Evolutionary conservation across 1,140 invertebrate species (phyloP).

Genomic region (Drosophila leontia): DNA sequence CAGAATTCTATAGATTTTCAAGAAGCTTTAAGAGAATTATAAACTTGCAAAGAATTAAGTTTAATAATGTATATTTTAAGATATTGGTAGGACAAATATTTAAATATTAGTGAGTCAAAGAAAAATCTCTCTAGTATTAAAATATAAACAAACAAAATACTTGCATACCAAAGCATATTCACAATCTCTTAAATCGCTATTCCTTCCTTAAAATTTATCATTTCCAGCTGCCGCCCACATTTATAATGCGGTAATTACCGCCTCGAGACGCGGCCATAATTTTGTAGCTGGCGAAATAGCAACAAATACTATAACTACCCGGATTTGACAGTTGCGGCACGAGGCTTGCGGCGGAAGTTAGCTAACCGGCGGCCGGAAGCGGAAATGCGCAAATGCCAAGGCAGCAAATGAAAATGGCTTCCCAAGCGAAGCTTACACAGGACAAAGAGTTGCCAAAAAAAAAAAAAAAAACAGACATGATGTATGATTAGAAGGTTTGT

Average conservation of each 20-base stretch:
- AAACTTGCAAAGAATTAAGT: not conserved
- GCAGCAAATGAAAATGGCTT: slow-evolving; percentile 69
- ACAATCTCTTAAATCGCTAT: not conserved
- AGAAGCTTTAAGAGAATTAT: not conserved
- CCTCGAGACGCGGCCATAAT: slow-evolving; percentile 56
- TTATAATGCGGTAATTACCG: slow-evolving; percentile 71
- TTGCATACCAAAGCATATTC: not conserved
- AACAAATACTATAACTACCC: slow-evolving; percentile 44
- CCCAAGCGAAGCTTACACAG: slow-evolving; percentile 64
- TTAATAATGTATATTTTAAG: not conserved
- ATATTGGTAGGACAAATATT: not conserved
- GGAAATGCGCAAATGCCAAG: slow-evolving; percentile 77
- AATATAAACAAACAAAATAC: too few species aligned
- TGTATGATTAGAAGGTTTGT: slow-evolving; percentile 2
- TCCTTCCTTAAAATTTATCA: slow-evolving; percentile 26
- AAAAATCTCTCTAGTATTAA: too few species aligned
- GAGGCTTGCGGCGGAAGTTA: slow-evolving; percentile 61
- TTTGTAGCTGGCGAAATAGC: slow-evolving; percentile 40
- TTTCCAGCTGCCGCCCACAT: slow-evolving; percentile 23
- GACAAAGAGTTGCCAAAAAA: slow-evolving; percentile 23
- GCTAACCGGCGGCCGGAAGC: slow-evolving; percentile 56
- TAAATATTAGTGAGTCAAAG: too few species aligned
- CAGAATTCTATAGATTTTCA: too few species aligned
- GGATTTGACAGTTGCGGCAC: slow-evolving; percentile 37
- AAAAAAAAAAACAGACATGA: not conserved